These are phyloP conservation scores for Petroica traversi DNA, from an alignment of 2,113 vertebrate genomes.

Conservation along the genomic window DNA sequence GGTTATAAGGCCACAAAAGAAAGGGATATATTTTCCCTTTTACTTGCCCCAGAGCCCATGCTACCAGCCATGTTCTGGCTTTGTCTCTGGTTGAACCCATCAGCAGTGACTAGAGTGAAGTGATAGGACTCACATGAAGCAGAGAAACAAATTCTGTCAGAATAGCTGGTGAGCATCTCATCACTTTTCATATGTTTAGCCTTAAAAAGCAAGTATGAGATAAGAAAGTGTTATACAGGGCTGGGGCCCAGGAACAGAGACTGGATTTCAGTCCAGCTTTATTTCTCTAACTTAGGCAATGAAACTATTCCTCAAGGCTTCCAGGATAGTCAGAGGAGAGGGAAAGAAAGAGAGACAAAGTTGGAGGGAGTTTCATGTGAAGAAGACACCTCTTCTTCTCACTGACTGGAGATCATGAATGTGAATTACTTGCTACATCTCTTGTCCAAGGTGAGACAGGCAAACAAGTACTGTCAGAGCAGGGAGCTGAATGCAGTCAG, in stretches of 20 bases:
- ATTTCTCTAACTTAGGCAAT: neutral
- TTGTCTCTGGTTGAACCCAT: neutral
- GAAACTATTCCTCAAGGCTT: neutral
- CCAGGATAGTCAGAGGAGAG: neutral
- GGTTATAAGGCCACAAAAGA: neutral
- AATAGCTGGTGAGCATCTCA: neutral
- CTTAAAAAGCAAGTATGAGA: neutral
- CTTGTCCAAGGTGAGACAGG: neutral
- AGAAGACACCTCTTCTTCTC: neutral
- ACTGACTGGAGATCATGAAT: neutral
- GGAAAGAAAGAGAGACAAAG: neutral
- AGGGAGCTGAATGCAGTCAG: neutral
- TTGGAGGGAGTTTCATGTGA: neutral
- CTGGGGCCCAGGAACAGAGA: neutral
- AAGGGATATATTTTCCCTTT: neutral
- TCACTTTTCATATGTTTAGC: neutral
- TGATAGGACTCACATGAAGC: neutral
- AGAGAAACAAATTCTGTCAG: neutral
- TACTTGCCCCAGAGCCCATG: neutral
- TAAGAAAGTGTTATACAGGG: neutral
- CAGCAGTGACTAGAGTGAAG: neutral
- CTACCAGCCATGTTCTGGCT: neutral
- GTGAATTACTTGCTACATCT: neutral
- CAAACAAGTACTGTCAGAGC: neutral
- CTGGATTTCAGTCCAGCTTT: neutral